These are phyloP conservation scores for Porites divaricata DNA, from an alignment of 92 coral and sea anemone species.

Conservation along the genomic window DNA sequence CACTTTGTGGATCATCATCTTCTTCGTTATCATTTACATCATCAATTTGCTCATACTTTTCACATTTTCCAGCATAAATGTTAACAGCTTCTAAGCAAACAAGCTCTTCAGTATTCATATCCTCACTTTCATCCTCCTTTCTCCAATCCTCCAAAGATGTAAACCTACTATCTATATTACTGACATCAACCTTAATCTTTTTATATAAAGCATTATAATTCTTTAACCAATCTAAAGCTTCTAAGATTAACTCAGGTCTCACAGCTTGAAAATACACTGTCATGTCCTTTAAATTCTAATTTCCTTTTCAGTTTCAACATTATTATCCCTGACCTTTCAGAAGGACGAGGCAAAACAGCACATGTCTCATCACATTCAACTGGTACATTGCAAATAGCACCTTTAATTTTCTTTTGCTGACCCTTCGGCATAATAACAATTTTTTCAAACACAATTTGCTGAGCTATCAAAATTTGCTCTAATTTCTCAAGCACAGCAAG, in stretches of 20 bases:
- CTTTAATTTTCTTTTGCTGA: slow-evolving; percentile 70
- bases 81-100: not conserved
- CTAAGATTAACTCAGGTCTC: slow-evolving; percentile 47
- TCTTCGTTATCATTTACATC: not conserved
- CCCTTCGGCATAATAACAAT: slow-evolving; percentile 74
- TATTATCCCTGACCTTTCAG: slow-evolving; percentile 71
- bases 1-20: not conserved
- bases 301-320: slow-evolving; percentile 54
- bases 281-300: slow-evolving; percentile 67
- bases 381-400: slow-evolving; percentile 80
- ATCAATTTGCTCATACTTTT: not conserved
- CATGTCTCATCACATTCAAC: slow-evolving; percentile 72
- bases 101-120: not conserved
- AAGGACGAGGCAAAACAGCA: slow-evolving; percentile 56
- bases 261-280: slow-evolving; percentile 73
- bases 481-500: slow-evolving; percentile 65
- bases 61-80: not conserved
- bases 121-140: not conserved
- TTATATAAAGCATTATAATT: not conserved
- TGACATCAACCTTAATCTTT: slow-evolving; percentile 33
- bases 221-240: slow-evolving; percentile 8
- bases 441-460: slow-evolving; percentile 63
- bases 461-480: slow-evolving; percentile 68
- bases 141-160: slow-evolving; percentile 10
- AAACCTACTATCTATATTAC: slow-evolving; percentile 39